Conservation (phyloP, 2,888 invertebrate species). For the Spodoptera littoralis region DNA sequence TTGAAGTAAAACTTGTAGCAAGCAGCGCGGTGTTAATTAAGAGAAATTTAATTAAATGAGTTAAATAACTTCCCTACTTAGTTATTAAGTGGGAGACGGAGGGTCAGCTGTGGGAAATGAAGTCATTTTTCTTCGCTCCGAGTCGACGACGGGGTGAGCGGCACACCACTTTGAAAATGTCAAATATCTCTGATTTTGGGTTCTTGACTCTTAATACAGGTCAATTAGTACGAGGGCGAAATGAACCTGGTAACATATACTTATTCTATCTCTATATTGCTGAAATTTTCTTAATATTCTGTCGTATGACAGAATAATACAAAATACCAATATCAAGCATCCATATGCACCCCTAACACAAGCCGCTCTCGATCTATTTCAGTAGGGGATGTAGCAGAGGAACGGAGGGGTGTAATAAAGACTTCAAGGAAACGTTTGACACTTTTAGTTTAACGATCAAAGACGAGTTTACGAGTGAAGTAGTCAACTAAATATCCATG, state of each 20-base stretch:
- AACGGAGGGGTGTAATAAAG: constrained; percentile 36
- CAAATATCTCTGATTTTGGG: constrained; percentile 5
- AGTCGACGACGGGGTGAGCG: constrained; percentile 3
- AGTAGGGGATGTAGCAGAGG: constrained; percentile 42
- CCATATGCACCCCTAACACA: too few species aligned
- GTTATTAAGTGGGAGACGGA: constrained; percentile 17
- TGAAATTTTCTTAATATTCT: too few species aligned
- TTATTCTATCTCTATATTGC: neutral
- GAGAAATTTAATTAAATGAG: constrained; percentile 47
- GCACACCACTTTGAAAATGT: constrained; percentile 12
- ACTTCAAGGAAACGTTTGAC: constrained; percentile 46
- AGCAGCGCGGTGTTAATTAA: constrained; percentile 29
- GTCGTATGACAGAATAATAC: neutral
- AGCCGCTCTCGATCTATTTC: constrained; percentile 34
- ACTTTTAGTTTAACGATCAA: constrained; percentile 49
- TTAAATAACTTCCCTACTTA: constrained; percentile 36
- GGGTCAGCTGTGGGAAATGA: constrained; percentile 39
- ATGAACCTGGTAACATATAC: neutral
- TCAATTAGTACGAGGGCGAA: constrained; percentile 1
- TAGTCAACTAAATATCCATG: constrained; percentile 45
- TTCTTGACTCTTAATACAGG: neutral
- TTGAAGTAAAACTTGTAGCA: constrained; percentile 21
- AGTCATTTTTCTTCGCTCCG: constrained; percentile 34
- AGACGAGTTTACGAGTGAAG: constrained; percentile 34
- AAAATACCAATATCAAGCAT: neutral